Conservation (phyloP, 2,888 invertebrate genomes). For the Agriotes lineatus region DNA sequence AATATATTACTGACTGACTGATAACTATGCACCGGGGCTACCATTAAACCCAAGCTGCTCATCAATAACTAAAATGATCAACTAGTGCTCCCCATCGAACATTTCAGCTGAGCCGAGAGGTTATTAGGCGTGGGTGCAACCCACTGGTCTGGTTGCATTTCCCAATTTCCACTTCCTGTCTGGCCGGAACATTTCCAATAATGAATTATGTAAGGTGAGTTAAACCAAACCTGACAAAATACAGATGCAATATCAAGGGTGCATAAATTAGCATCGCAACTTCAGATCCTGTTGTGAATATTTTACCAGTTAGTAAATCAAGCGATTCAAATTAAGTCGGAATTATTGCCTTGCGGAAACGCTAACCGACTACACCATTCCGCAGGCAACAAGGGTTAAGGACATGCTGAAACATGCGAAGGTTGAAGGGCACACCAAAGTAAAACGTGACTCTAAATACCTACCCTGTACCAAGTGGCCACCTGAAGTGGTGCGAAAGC, state of each 20-base stretch:
- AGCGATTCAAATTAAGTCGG: neutral
- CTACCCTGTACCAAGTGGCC: slow-evolving; percentile 94
- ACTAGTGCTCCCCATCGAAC: no score
- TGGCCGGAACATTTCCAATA: no score
- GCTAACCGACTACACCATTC: neutral
- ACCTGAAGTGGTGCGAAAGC: slow-evolving; percentile 71
- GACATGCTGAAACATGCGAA: neutral
- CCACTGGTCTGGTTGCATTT: no score
- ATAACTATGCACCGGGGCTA: no score
- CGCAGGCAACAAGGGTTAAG: no score
- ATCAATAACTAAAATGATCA: no score
- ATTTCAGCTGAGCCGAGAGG: no score
- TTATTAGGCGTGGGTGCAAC: no score
- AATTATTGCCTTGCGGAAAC: neutral
- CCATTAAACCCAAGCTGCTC: no score
- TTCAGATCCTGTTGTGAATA: slow-evolving; percentile 1
- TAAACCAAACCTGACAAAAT: slow-evolving; percentile 21
- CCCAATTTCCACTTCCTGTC: no score
- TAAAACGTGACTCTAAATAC: slow-evolving; percentile 64
- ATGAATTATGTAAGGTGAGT: slow-evolving; percentile 10
- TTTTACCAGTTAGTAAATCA: slow-evolving; percentile 16
- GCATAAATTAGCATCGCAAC: slow-evolving; percentile 28
- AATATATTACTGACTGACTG: no score
- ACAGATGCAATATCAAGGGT: slow-evolving; percentile 22
- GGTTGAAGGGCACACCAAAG: neutral